phyloP scores from a whole-genome alignment of 1,140 invertebrate genomes.

The Formica exsecta region DNA sequence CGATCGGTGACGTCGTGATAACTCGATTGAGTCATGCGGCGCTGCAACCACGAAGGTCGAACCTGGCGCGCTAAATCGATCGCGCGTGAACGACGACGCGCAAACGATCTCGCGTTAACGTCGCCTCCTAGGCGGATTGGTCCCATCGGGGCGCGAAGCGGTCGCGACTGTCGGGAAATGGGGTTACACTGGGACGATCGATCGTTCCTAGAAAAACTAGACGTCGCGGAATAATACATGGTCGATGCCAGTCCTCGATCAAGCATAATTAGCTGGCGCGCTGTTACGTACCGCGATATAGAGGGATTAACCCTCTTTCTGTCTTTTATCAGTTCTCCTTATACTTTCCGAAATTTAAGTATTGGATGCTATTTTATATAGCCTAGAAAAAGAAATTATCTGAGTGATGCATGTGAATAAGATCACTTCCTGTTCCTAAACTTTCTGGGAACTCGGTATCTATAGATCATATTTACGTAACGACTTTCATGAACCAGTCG shows the following conservation, averaged over 20 bases:
- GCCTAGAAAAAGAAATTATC: not conserved
- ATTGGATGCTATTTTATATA: not conserved
- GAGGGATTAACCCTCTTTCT: not conserved
- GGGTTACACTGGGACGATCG: slow-evolving; percentile 56
- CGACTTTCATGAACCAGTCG: not conserved
- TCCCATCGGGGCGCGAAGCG: not conserved
- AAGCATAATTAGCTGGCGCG: not conserved
- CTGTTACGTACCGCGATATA: not conserved
- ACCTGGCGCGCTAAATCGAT: slow-evolving; percentile 52
- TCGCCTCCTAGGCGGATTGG: slow-evolving; percentile 6
- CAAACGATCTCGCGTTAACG: slow-evolving; percentile 27
- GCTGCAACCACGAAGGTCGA: slow-evolving; percentile 49
- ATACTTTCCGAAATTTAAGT: slow-evolving; percentile 16
- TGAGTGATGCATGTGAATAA: not conserved
- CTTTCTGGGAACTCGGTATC: not conserved
- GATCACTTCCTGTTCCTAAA: not conserved
- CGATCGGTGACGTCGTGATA: slow-evolving; percentile 48
- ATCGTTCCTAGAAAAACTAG: slow-evolving; percentile 40
- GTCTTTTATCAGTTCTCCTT: not conserved
- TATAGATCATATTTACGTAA: slow-evolving; percentile 21
- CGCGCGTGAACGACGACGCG: slow-evolving; percentile 33
- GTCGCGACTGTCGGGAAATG: slow-evolving; percentile 4
- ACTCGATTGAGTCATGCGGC: slow-evolving; percentile 39
- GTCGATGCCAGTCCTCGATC: slow-evolving; percentile 22
- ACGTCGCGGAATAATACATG: slow-evolving; percentile 13